Conservation (phyloP, 2,113 vertebrate genomes). For the Ondatra zibethicus region DNA sequence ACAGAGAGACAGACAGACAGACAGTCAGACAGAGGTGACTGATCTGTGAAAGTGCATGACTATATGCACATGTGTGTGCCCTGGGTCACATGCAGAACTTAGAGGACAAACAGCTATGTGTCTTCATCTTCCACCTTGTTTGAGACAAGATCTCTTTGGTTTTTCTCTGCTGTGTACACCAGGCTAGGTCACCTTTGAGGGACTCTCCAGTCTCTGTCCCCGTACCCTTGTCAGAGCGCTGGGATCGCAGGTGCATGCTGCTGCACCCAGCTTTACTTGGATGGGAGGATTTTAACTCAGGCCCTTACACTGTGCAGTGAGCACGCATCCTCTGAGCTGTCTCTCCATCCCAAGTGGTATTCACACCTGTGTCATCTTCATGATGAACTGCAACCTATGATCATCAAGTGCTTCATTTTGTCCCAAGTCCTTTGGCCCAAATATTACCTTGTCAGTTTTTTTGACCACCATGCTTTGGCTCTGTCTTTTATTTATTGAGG, state of each 20-base stretch:
- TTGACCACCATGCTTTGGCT: background rate
- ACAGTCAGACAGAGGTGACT: background rate
- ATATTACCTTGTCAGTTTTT: slow-evolving; percentile 19
- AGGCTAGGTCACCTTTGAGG: background rate
- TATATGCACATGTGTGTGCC: background rate
- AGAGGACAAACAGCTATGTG: background rate
- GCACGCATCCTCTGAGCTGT: background rate
- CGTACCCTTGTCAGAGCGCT: background rate
- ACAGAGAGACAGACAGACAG: background rate
- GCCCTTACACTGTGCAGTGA: background rate
- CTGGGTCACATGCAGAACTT: background rate
- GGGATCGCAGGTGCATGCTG: too few relatives aligned
- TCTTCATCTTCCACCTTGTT: background rate
- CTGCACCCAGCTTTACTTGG: background rate
- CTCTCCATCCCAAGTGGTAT: background rate
- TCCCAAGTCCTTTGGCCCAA: slow-evolving; percentile 8
- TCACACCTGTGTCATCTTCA: background rate
- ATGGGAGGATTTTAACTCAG: background rate
- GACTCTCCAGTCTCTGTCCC: background rate
- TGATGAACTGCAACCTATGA: background rate
- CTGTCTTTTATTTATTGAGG: background rate
- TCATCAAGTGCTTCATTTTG: background rate
- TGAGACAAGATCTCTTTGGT: background rate
- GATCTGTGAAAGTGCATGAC: background rate
- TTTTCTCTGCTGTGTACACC: background rate